Conservation (phyloP, 2,888 invertebrate genomes). For the Cephus runcator region DNA sequence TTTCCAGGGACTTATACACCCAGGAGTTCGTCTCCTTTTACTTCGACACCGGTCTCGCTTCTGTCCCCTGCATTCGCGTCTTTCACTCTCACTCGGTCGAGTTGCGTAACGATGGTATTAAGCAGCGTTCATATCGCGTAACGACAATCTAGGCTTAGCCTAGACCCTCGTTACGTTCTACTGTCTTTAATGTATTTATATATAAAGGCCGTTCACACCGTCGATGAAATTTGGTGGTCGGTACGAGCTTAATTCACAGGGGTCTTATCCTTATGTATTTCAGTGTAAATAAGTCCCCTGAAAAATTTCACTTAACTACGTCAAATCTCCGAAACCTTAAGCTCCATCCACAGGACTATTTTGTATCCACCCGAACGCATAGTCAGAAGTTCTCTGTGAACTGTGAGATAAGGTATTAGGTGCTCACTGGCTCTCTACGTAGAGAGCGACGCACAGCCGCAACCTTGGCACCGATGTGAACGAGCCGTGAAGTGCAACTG, state of each 20-base stretch:
- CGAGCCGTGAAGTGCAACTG: conserved; percentile 57
- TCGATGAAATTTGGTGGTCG: not conserved
- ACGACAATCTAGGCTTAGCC: not conserved
- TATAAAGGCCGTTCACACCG: not conserved
- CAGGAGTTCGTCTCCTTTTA: not conserved
- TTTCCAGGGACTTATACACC: not conserved
- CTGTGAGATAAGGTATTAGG: not conserved
- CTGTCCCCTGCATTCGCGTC: not conserved
- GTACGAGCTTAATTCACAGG: not conserved
- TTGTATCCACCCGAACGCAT: not conserved
- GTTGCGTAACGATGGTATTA: not conserved
- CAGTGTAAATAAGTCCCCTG: not conserved
- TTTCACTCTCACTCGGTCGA: not conserved
- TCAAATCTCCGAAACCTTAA: not conserved
- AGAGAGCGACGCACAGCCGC: conserved; percentile 30
- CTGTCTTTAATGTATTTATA: not conserved
- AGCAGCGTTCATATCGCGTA: not conserved
- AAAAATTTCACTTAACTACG: not conserved
- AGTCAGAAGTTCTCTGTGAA: not conserved
- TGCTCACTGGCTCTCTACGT: not conserved
- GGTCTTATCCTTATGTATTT: not conserved
- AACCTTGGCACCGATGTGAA: conserved; percentile 63
- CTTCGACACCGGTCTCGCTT: not conserved
- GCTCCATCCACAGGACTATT: not conserved
- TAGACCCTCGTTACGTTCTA: not conserved